Conservation (phyloP, 1,140 invertebrate genomes). For the Drosophila repletoides region DNA sequence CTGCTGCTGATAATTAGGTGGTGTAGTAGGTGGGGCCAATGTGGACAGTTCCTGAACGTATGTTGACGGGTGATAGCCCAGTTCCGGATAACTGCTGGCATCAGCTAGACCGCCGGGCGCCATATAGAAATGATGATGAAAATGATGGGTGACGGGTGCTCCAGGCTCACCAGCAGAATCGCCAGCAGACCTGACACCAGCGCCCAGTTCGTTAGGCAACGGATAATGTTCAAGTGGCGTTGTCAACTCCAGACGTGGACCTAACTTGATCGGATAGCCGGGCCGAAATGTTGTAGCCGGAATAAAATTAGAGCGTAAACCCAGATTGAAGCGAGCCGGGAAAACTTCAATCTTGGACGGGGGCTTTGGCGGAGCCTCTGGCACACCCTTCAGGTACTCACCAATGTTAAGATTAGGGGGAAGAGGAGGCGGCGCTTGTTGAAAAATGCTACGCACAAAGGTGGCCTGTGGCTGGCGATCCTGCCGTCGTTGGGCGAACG, state of each 20-base stretch:
- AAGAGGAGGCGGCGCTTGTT: conserved; percentile 38
- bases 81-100: conserved; percentile 13
- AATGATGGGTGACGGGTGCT: conserved; percentile 70
- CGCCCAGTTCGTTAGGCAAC: conserved; percentile 24
- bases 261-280: conserved; percentile 59
- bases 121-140: conserved; percentile 83
- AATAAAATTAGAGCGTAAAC: conserved; percentile 47
- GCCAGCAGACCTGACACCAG: not conserved
- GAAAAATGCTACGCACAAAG: conserved; percentile 66
- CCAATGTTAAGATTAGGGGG: conserved; percentile 66
- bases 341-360: conserved; percentile 59
- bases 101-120: conserved; percentile 19
- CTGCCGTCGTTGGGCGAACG: conserved; percentile 60
- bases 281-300: conserved; percentile 72
- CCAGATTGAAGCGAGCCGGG: conserved; percentile 55
- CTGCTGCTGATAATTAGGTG: not conserved
- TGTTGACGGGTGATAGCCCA: conserved; percentile 10
- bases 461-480: conserved; percentile 67
- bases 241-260: conserved; percentile 27
- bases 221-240: conserved; percentile 28
- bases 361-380: conserved; percentile 10
- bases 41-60: conserved; percentile 20
- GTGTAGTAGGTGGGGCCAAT: not conserved
- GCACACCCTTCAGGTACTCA: conserved; percentile 57
- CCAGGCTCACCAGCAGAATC: not conserved